These are phyloP conservation scores for Galerucella pusilla DNA, from an alignment of 2,888 invertebrate species.

Conservation along the genomic window DNA sequence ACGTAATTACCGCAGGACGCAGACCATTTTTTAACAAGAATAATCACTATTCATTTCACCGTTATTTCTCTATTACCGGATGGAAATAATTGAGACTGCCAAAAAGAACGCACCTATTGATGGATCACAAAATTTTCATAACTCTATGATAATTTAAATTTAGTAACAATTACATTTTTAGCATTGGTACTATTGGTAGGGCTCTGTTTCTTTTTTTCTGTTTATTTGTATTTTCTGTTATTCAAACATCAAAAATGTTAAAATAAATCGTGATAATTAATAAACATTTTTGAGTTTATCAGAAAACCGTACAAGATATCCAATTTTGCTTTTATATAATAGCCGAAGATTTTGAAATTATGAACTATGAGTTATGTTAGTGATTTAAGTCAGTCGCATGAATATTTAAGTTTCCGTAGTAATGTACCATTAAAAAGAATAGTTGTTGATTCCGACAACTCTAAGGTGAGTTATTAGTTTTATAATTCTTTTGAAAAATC, in stretches of 20 bases:
- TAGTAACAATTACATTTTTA: not conserved
- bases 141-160: not conserved
- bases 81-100: too few relatives aligned
- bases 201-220: not conserved
- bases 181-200: not conserved
- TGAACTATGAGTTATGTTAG: slow-evolving; percentile 73
- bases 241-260: not conserved
- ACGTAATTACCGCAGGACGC: too few relatives aligned
- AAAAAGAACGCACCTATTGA: too few relatives aligned
- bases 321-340: not conserved
- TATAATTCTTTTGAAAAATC: not conserved
- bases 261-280: slow-evolving; percentile 3
- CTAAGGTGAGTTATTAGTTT: slow-evolving; percentile 71
- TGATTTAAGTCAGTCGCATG: slow-evolving; percentile 79
- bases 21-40: too few relatives aligned
- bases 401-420: slow-evolving; percentile 83
- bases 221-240: not conserved
- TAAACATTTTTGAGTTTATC: not conserved
- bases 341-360: slow-evolving; percentile 4
- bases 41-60: too few relatives aligned
- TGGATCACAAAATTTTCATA: too few relatives aligned
- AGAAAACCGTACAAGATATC: not conserved
- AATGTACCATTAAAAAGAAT: slow-evolving; percentile 80
- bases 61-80: too few relatives aligned
- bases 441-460: slow-evolving; percentile 81